Percentiles rank a stretch among this genome's conserved stretches.
These are phyloP conservation scores for Girardia tigrina DNA, from an alignment of 2,888 invertebrate genomes.

Conservation along the genomic window DNA sequence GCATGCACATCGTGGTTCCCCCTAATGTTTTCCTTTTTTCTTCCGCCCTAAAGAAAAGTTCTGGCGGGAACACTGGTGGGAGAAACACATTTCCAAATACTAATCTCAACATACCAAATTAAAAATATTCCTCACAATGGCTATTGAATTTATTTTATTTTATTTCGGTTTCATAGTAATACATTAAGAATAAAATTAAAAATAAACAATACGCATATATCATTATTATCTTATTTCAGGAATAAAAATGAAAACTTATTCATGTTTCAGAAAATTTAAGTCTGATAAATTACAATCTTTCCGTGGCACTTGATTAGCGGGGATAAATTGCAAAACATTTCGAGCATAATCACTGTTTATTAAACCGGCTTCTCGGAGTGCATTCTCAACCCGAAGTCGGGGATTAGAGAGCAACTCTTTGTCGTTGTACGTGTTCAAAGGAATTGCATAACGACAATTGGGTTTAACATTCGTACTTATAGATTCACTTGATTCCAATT, in stretches of 20 bases:
- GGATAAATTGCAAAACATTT: neutral
- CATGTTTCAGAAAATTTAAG: neutral
- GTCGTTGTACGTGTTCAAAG: neutral
- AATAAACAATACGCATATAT: too few species aligned
- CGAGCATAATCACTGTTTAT: conserved; percentile 45
- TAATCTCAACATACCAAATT: too few species aligned
- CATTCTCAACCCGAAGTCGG: conserved; percentile 44
- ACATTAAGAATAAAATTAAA: too few species aligned
- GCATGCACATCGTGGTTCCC: too few species aligned
- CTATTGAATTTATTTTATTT: too few species aligned
- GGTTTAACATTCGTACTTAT: neutral
- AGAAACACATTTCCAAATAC: too few species aligned
- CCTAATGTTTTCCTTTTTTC: too few species aligned
- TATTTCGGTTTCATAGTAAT: too few species aligned
- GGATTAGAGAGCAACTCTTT: neutral
- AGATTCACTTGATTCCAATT: neutral
- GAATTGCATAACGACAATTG: neutral
- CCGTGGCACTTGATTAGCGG: neutral
- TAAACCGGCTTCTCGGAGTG: conserved; percentile 45
- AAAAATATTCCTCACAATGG: too few species aligned
- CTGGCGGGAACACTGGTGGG: too few species aligned
- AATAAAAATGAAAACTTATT: neutral
- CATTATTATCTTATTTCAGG: neutral
- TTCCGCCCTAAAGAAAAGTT: too few species aligned
- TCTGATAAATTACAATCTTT: conserved; percentile 8